These are phyloP conservation scores for Aradophagus sp. DNA, from an alignment of 1,140 invertebrate species.

Conservation along the genomic window DNA sequence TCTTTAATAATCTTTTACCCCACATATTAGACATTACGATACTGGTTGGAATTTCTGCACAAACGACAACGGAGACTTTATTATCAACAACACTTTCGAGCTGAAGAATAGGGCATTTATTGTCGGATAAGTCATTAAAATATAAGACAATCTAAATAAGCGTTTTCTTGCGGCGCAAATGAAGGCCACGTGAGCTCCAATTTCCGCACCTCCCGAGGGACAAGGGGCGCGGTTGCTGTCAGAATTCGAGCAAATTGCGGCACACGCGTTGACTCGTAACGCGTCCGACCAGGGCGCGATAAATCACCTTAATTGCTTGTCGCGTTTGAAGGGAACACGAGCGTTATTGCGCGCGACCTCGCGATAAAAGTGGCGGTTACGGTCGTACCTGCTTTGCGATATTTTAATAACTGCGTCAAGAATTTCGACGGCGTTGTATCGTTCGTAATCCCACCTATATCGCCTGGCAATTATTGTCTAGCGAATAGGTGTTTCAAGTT, in stretches of 20 bases:
- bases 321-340: conserved; percentile 35
- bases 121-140: conserved; percentile 28
- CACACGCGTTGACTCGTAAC: conserved; percentile 48
- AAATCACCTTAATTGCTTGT: conserved; percentile 55
- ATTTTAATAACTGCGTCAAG: conserved; percentile 38
- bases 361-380: conserved; percentile 29
- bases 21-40: no score
- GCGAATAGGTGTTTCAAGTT: no score
- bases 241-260: conserved; percentile 54
- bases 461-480: conserved; percentile 10
- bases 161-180: conserved; percentile 22
- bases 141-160: conserved; percentile 37
- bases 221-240: conserved; percentile 45
- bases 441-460: conserved; percentile 22
- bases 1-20: no score
- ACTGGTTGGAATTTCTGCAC: no score
- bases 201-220: conserved; percentile 49
- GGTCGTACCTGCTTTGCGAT: conserved; percentile 30
- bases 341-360: conserved; percentile 25
- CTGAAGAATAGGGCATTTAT: conserved; percentile 13
- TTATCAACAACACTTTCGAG: conserved; percentile 4
- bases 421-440: conserved; percentile 21
- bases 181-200: conserved; percentile 43
- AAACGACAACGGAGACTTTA: no score
- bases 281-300: conserved; percentile 23